Base-by-base conservation (phyloP, 2,797 vertebrate genomes). In the Alcedo quadribrachys region DNA sequence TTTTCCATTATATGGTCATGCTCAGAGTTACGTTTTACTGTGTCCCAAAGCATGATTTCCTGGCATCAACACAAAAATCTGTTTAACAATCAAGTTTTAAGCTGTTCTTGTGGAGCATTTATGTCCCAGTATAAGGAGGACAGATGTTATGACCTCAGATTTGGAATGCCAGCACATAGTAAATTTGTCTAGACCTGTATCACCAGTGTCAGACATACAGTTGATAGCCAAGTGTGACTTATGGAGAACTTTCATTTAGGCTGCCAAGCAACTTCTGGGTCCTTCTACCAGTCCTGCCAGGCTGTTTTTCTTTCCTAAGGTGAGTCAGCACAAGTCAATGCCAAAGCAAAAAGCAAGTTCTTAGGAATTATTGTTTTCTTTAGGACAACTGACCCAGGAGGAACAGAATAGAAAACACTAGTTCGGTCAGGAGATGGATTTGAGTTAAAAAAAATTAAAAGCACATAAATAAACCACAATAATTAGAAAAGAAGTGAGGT, bases 141-240 rank as follows among this genome's bases (percentile, higher is more conserved):
- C 79, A 87, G 76, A 74, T 28, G 18, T 69, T 85, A 85, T 82
- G 86, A 90, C 24, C 43, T 89, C 66, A 85, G 73, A 76, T 69
- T 87, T 87, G 51, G 61, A 92, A 87, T 48, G 16, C 12, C 30
- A 75, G 40, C 37, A 85, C 19, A 20, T 65, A 79, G 69, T 63
- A 85, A 55, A 21, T 55, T 66, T 42, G 58, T 91, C 91, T 93
- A 95, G 91, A 92, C 92, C 73, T 94, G 46, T 81, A 81, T 80
- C 32, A 30, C 46, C 21, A n/a, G 50, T 69, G 67, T 71, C 82
- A 94, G 89, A 85, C 66, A 33, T 43, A 63, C 7, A 69, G 46
- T 5, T 70, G 66, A 46, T 80, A 81, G 73, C 79, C 81, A 94
- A 87, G 63, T 80, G 61, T 68, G 71, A 82, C 68, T 69, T 86